A percentile compares a stretch with the other conserved stretches of the same genome.
Evolutionary conservation across 2,113 vertebrate species (phyloP).

Genomic region (Onychostruthus taczanowskii): DNA sequence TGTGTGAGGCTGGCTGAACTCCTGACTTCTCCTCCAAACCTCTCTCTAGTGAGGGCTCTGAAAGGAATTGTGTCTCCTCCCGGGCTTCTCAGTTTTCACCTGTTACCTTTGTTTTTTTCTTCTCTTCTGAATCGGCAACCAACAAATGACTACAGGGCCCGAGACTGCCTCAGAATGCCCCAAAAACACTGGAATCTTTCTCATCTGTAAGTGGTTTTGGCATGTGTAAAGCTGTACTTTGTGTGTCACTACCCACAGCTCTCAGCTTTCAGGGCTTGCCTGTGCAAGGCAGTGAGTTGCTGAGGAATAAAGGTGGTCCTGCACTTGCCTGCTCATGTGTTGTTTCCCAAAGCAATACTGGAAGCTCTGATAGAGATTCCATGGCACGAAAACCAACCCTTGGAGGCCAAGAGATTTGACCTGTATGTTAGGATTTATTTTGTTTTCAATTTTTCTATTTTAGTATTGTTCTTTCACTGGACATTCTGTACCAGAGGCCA

Average conservation of each 20-base stretch:
- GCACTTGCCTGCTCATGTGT: neutral
- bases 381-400: neutral
- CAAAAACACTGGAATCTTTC: neutral
- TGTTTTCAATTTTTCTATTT: slow-evolving; percentile 23
- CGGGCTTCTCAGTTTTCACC: neutral
- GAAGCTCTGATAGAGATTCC: neutral
- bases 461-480: slow-evolving; percentile 22
- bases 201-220: neutral
- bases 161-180: neutral
- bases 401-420: slow-evolving; percentile 21
- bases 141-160: neutral
- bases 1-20: neutral
- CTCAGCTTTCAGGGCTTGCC: neutral
- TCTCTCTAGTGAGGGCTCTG: neutral
- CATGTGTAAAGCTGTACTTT: neutral
- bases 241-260: slow-evolving; percentile 12
- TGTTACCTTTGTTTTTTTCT: neutral
- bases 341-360: neutral
- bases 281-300: neutral
- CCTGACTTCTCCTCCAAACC: neutral
- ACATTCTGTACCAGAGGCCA: slow-evolving; percentile 35
- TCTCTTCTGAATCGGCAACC: neutral
- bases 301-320: neutral
- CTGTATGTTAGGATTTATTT: neutral
- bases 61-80: neutral